Conservation (phyloP, 2,113 vertebrate genomes). For the Neolamprologus ventralis region DNA sequence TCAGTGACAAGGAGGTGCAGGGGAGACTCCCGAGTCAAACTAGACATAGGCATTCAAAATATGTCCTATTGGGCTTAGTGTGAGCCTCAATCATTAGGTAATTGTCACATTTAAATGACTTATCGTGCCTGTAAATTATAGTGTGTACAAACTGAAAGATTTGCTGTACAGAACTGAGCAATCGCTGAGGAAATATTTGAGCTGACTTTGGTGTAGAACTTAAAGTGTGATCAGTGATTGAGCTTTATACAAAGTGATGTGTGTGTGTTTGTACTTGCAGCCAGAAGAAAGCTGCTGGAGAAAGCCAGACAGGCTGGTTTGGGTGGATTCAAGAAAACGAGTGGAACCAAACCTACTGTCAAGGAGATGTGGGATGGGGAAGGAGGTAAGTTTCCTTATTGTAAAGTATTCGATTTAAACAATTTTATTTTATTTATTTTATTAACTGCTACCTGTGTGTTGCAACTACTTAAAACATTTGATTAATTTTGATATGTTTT, state of each 20-base stretch:
- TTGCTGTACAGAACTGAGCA: neutral
- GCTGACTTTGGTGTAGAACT: neutral
- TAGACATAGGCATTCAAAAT: neutral
- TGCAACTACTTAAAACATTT: neutral
- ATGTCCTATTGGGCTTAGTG: neutral
- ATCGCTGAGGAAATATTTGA: neutral
- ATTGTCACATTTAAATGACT: neutral
- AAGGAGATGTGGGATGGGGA: slow-evolving; percentile 85
- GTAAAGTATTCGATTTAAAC: neutral
- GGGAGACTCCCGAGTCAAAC: neutral
- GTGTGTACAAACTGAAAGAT: neutral
- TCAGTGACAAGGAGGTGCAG: slow-evolving; percentile 4
- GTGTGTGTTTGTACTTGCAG: slow-evolving; percentile 40
- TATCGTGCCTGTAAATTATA: neutral
- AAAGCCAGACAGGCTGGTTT: slow-evolving; percentile 64
- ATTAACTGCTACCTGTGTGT: neutral
- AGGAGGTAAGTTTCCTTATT: slow-evolving; percentile 68
- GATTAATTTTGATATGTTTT: neutral
- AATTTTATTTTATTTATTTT: neutral
- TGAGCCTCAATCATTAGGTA: neutral
- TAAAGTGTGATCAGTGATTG: neutral
- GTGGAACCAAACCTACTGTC: slow-evolving; percentile 56
- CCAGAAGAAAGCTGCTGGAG: slow-evolving; percentile 64
- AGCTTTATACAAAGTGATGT: neutral
- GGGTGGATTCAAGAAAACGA: slow-evolving; percentile 69